A percentile compares a stretch with the other conserved stretches of the same genome.
Evolutionary conservation across 2,797 vertebrate species (phyloP).

Genomic region (Gambusia yucatana): DNA sequence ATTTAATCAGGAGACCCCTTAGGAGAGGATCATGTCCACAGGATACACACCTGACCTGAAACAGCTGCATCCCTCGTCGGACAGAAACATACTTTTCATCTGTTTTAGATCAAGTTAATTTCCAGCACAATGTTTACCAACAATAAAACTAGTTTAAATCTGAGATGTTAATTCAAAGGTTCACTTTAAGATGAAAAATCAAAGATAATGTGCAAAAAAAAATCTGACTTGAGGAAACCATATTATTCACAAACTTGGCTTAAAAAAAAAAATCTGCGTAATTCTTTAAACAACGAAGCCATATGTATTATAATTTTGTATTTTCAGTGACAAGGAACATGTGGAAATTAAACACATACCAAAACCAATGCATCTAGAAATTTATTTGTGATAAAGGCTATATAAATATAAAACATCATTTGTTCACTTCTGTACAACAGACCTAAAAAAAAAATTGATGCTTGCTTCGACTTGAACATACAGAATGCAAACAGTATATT

Average conservation of each 20-base stretch:
- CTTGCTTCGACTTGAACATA: slow-evolving; percentile 64
- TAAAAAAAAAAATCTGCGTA: not conserved
- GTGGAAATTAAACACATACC: slow-evolving; percentile 42
- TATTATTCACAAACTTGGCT: slow-evolving; percentile 5
- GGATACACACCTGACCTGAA: slow-evolving; percentile 26
- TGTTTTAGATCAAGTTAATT: not conserved
- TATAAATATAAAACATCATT: slow-evolving; percentile 86
- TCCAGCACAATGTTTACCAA: not conserved
- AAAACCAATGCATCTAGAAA: slow-evolving; percentile 70
- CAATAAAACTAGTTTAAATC: not conserved
- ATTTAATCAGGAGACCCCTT: slow-evolving; percentile 70
- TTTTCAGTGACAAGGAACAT: slow-evolving; percentile 18
- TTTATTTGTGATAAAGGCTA: slow-evolving; percentile 82
- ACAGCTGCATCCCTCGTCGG: slow-evolving; percentile 16
- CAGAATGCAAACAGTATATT: slow-evolving; percentile 69
- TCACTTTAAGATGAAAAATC: not conserved
- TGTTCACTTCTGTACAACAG: slow-evolving; percentile 78
- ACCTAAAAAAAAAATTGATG: slow-evolving; percentile 70
- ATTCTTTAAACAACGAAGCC: slow-evolving; percentile 43
- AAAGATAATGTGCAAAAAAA: not conserved
- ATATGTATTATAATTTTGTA: slow-evolving; percentile 73
- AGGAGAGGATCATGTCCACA: slow-evolving; percentile 40
- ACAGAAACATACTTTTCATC: slow-evolving; percentile 4
- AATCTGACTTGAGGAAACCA: not conserved
- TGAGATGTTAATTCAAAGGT: not conserved